A percentile compares a stretch with the other conserved stretches of the same genome.
Conservation (phyloP, 2,113 vertebrate species). For the Hypocryptadius cinnamomeus region DNA sequence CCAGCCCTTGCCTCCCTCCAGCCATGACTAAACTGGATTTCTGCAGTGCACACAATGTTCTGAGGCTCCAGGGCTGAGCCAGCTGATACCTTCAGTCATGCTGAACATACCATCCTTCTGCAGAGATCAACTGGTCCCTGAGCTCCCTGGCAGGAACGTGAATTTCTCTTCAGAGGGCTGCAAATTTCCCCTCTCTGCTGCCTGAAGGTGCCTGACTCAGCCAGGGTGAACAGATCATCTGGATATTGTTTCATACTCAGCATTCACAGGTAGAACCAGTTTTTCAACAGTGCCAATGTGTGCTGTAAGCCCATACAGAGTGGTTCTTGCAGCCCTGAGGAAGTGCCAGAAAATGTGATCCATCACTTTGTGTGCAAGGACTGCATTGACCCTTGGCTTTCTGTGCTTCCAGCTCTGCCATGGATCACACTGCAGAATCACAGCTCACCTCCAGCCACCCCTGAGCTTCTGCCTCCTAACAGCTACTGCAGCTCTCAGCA, state of each 20-base stretch:
- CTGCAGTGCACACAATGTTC: background rate
- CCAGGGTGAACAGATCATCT: background rate
- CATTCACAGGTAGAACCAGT: background rate
- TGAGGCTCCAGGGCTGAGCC: slow-evolving; percentile 15
- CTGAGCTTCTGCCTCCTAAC: background rate
- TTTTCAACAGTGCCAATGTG: background rate
- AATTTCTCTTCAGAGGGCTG: background rate
- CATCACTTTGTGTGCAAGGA: background rate
- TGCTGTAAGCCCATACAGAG: background rate
- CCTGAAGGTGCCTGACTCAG: background rate
- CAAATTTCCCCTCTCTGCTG: background rate
- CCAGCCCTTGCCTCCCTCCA: background rate
- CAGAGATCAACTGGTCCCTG: background rate
- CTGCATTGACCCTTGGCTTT: background rate
- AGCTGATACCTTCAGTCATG: slow-evolving; percentile 16
- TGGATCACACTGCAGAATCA: background rate
- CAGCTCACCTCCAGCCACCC: background rate
- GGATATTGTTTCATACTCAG: background rate
- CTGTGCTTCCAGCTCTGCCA: background rate
- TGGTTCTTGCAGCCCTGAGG: background rate
- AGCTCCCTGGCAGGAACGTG: background rate
- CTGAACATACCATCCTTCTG: slow-evolving; percentile 38
- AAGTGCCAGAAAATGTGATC: background rate
- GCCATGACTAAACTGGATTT: slow-evolving; percentile 17
- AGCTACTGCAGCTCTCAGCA: background rate